Evolutionary conservation across 2,113 vertebrate genomes (phyloP), one percentile per base, ranked within the genome.

Genomic region (Boulengerochromis microlepis): DNA sequence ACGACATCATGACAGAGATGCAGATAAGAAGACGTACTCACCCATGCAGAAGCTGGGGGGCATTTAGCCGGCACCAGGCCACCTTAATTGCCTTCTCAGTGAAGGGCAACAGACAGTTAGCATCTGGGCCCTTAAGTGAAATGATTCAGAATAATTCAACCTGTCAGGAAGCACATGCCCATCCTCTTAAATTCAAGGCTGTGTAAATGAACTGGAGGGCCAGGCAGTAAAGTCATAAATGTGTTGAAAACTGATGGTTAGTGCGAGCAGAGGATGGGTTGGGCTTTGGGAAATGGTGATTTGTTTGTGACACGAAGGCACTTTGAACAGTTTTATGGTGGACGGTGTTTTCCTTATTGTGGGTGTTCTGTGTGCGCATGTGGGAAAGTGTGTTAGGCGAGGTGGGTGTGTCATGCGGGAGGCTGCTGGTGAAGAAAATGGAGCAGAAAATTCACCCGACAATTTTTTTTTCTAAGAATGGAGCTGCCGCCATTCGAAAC

Each of bases 111-210:
- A 93, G 91, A 90, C 92, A 94, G 87, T 93, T 91, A 91, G 91
- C 95, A 93, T 95, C 93, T 94, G 92, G 88, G 78, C 86, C 84
- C 90, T 94, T 95, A 96, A 95, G 96, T 96, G 96, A 96, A 97
- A 97, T 97, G 96, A 95, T 96, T 96, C 95, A 96, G 97, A 96
- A 96, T 95, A 96, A 97, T 96, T 85, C 88, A 74, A 93, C 66
- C 40, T 78, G 91, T 89, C 93, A 95, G 96, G 94, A 96, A 95
- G 87, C 86, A 2, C 87, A 71, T 81, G 93, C 82, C 40, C 88
- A 61, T 86, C 84, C 59, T 18, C 56, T 83, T 26, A 50, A 31
- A 11, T 86, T 85, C 12, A 1, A 7, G 56, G 82, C 54, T 50
- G 90, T 87, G 83, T 80, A 88, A 93, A 93, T 87, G 85, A 89